A percentile compares a stretch with the other conserved stretches of the same genome.
Conservation (phyloP, 2,888 invertebrate species). For the Agriopis marginaria region DNA sequence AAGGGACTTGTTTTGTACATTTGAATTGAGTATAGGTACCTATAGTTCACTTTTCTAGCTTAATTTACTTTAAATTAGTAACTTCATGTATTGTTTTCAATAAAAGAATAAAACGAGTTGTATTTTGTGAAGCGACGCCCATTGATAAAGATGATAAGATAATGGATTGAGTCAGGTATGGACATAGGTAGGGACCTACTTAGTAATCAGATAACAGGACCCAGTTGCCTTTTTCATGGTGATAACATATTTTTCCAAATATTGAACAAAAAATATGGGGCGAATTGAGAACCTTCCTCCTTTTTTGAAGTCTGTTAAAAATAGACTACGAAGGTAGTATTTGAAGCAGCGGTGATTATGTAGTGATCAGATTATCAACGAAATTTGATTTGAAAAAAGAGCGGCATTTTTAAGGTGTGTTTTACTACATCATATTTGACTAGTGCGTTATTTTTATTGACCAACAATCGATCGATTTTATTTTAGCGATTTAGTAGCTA, state of each 20-base stretch:
- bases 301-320: no score
- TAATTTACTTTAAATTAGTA: neutral
- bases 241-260: neutral
- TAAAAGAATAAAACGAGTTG: slow-evolving; percentile 53
- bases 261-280: no score
- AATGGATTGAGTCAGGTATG: slow-evolving; percentile 63
- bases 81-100: slow-evolving; percentile 26
- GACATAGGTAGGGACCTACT: neutral
- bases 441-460: neutral
- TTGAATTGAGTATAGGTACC: neutral
- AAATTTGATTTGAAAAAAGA: neutral
- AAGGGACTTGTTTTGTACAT: neutral
- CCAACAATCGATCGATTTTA: slow-evolving; percentile 10
- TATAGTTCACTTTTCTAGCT: neutral
- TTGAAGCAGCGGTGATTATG: no score
- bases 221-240: slow-evolving; percentile 18
- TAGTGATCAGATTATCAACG: no score
- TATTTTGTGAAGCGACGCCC: slow-evolving; percentile 60
- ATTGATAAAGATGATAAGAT: slow-evolving; percentile 80
- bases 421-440: neutral
- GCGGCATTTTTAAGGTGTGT: slow-evolving; percentile 4
- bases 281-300: no score
- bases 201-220: slow-evolving; percentile 13
- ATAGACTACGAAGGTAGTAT: no score
- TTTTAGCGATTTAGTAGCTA: no score